phyloP scores from a whole-genome alignment of 2,797 vertebrate species.

The Orientallactaga sibirica region DNA sequence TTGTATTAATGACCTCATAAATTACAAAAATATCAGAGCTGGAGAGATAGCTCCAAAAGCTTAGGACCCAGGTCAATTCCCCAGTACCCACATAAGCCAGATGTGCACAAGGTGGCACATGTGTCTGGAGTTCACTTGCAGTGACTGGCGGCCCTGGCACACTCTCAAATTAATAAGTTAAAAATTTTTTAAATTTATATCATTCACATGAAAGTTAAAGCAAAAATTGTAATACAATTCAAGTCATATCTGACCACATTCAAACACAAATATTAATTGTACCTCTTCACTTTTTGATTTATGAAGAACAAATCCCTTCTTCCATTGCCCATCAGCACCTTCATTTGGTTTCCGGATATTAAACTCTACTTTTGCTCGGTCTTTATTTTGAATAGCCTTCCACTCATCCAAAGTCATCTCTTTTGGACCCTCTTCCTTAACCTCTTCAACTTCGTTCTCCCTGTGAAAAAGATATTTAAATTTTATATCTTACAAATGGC shows the following conservation, averaged over 20 bases:
- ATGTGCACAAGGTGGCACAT: too few species aligned
- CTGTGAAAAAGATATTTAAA: constrained; percentile 85
- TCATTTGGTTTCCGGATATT: constrained; percentile 99
- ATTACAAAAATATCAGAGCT: too few species aligned
- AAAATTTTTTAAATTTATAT: too few species aligned
- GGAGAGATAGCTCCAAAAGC: too few species aligned
- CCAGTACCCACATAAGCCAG: too few species aligned
- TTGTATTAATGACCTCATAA: too few species aligned
- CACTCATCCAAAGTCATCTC: constrained; percentile 99
- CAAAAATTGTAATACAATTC: neutral
- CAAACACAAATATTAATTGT: constrained; percentile 17
- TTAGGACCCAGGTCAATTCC: too few species aligned
- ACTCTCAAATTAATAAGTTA: too few species aligned
- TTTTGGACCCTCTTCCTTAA: constrained; percentile 97
- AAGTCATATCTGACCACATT: neutral
- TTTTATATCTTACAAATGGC: neutral
- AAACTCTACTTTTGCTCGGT: constrained; percentile 98
- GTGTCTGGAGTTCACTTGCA: too few species aligned
- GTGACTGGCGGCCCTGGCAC: too few species aligned
- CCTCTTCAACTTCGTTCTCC: constrained; percentile 98
- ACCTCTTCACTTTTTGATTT: constrained; percentile 99
- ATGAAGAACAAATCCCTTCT: constrained; percentile 99
- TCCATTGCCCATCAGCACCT: constrained; percentile 98
- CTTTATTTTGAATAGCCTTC: constrained; percentile 99
- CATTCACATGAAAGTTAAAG: constrained; percentile 5